Evolutionary conservation across 1,140 invertebrate genomes (phyloP).

Genomic region (Sitodiplosis mosellana): DNA sequence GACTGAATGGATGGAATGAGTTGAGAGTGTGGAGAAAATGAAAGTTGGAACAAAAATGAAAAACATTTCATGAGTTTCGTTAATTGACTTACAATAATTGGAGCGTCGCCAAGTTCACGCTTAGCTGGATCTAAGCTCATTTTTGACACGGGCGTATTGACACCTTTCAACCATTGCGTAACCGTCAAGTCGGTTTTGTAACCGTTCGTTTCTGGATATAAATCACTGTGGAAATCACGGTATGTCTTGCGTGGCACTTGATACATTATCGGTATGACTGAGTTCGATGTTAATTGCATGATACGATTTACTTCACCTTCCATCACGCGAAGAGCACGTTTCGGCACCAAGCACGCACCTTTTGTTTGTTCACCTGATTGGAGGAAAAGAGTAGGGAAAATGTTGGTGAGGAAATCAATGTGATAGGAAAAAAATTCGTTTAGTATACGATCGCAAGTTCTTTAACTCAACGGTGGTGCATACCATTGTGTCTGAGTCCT

Average conservation of each 20-base stretch:
- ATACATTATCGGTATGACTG: conserved; percentile 81
- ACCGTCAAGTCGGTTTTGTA: conserved; percentile 54
- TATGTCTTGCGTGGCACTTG: conserved; percentile 91
- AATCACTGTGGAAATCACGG: conserved; percentile 78
- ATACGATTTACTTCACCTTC: conserved; percentile 84
- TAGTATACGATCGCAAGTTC: too few species aligned
- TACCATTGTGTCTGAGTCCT: conserved; percentile 29
- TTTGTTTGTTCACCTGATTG: conserved; percentile 66
- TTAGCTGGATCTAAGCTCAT: conserved; percentile 63
- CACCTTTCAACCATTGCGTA: conserved; percentile 56
- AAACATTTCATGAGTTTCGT: too few species aligned
- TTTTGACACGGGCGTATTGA: conserved; percentile 48
- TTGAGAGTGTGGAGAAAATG: too few species aligned
- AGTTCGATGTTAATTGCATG: conserved; percentile 62
- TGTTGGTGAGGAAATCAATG: too few species aligned
- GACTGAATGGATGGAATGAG: background rate
- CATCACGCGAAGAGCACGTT: conserved; percentile 83
- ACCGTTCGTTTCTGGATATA: conserved; percentile 76
- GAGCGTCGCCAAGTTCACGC: conserved; percentile 33
- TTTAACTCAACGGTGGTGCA: too few species aligned
- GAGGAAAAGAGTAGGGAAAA: too few species aligned
- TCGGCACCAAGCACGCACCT: conserved; percentile 78
- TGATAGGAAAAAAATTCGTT: too few species aligned
- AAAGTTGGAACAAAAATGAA: too few species aligned
- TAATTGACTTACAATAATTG: conserved; percentile 34